These are phyloP conservation scores for Garrulus glandarius DNA, from an alignment of 2,797 vertebrate species.

Conservation along the genomic window DNA sequence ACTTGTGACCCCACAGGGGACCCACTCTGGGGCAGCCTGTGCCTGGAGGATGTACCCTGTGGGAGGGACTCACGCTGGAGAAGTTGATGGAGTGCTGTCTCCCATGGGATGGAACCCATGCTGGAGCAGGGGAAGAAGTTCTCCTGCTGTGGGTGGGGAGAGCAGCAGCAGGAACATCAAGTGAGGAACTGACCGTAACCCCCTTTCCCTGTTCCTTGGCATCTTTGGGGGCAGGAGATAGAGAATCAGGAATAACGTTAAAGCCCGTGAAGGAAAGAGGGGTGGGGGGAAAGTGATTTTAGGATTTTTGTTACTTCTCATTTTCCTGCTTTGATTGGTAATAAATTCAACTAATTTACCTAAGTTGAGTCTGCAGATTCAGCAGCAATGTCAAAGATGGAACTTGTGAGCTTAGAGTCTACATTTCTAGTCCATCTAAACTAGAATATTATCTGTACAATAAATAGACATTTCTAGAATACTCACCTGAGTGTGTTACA, in stretches of 20 bases:
- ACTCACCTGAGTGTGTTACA: neutral
- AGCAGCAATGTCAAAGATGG: neutral
- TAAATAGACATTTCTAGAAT: neutral
- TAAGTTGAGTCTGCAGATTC: neutral
- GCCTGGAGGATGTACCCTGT: neutral
- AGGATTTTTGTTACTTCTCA: neutral
- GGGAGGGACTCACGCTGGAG: accelerated
- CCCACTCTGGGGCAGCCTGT: neutral
- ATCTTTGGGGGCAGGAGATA: neutral
- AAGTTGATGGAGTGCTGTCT: neutral
- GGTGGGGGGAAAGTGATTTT: neutral
- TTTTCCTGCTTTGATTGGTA: neutral
- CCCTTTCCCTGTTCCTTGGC: neutral
- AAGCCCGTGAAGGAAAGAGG: neutral
- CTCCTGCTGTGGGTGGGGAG: neutral
- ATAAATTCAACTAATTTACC: neutral
- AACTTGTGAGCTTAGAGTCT: accelerated
- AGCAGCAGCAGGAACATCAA: neutral
- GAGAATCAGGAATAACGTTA: neutral
- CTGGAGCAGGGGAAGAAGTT: neutral
- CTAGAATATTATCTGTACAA: neutral
- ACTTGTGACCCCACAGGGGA: neutral
- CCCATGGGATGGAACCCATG: neutral
- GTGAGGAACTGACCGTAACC: accelerated
- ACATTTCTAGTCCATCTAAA: neutral